Evolutionary conservation across 2,888 invertebrate genomes (phyloP), one percentile per base, ranked within the genome.

Genomic region (Eilema sororculum): DNA sequence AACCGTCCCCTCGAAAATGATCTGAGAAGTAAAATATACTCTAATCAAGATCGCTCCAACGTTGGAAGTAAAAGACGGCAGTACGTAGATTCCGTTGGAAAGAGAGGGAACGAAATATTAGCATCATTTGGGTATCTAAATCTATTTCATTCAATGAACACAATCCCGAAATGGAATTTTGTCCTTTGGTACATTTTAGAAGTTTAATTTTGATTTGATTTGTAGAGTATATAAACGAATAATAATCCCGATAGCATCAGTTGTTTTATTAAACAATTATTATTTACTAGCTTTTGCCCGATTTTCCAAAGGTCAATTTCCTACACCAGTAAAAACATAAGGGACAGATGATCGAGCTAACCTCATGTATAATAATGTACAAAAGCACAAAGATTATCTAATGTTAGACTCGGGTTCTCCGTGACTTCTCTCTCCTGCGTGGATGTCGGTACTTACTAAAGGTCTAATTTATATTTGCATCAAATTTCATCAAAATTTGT

Each of bases 91-190:
- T 46, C 8, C 8, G 5, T 46, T n/a, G 52, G n/a, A 52, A 2
- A 52, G 52, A n/a, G 9, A 52, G n/a, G 52, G 52, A 52, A 52
- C n/a, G n/a, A 52, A 8, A 52, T 52, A 52, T n/a, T 52, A 2
- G 8, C 9, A 25, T 16, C 16, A 30, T 25, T 60, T 20, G 20
- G 28, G 28, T 13, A 60, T 28, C 16, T 60, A 20, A 60, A 60
- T 60, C 60, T 60, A 25, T 28, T 60, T 60, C 30, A 60, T 60
- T 60, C 25, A 59, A 59, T 28, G 59, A 59, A 59, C 59, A 28
- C 28, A 30, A 30, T 60, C 30, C 28, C 20, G 6, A 60, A 60
- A 25, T 60, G 13, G 28, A 60, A 60, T 28, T 28, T 25, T 28
- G 60, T 60, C 60, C 8, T n/a, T 13, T 10, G 33, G 52, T 52